Conservation (phyloP, 1,140 invertebrate species). For the Aporrectodea caliginosa region DNA sequence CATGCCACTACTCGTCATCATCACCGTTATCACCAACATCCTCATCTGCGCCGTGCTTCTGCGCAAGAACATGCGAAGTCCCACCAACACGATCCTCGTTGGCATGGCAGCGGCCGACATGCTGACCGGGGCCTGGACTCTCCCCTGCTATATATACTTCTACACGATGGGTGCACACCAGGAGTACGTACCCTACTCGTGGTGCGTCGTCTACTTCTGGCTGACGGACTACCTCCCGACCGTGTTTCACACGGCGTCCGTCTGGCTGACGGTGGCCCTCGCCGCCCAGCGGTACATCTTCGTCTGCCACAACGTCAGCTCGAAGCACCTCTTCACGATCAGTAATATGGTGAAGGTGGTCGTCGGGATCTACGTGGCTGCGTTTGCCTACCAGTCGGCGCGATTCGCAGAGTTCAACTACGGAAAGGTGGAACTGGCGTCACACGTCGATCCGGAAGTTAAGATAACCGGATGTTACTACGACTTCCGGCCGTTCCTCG, state of each 20-base stretch:
- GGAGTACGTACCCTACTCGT: neutral
- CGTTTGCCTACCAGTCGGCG: neutral
- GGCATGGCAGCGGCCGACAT: constrained; percentile 85
- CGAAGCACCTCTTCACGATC: constrained; percentile 8
- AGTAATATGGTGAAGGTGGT: constrained; percentile 6
- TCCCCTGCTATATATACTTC: constrained; percentile 57
- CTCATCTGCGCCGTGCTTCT: constrained; percentile 69
- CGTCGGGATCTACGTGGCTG: neutral
- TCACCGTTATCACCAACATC: constrained; percentile 80
- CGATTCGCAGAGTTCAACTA: neutral
- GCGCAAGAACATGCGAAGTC: constrained; percentile 62
- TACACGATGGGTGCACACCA: neutral
- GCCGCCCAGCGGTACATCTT: constrained; percentile 69
- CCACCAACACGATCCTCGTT: constrained; percentile 65
- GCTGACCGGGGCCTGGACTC: constrained; percentile 78
- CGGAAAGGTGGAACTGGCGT: constrained; percentile 59
- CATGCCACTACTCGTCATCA: constrained; percentile 73
- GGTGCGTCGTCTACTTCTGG: neutral
- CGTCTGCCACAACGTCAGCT: neutral
- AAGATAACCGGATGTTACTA: neutral
- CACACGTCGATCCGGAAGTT: constrained; percentile 61
- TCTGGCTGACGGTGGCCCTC: constrained; percentile 76
- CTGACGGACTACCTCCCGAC: neutral
- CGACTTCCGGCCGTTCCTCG: neutral
- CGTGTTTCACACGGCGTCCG: constrained; percentile 80